Base-by-base conservation (phyloP, 2,888 invertebrate genomes). In the Erebia aethiops region DNA sequence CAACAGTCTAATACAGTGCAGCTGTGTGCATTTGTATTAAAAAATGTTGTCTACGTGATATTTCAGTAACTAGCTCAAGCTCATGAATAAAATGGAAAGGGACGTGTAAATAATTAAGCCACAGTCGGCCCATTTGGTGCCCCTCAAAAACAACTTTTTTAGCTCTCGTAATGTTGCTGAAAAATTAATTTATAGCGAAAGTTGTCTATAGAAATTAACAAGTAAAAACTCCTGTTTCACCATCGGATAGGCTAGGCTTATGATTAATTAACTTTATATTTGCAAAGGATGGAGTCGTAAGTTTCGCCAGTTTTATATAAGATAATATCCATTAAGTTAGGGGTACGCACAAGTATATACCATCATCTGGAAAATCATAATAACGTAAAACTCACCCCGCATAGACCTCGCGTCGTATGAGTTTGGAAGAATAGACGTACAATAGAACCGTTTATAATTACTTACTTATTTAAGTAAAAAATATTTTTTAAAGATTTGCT, bases 121-220 rank as follows among this genome's bases (percentile, higher is more conserved):
- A n/a, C n/a, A n/a, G n/a, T n/a, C n/a, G 73, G 66, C 76, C 77
- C 71, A 77, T 76, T 78, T 74, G 69, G 75, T 72, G 75, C 71
- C 75, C 73, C 75, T 79, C 80, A 80, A 81, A 69, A 65, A 52
- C 41, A 82, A 81, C 78, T 77, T 77, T 79, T 77, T 79, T 75
- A 76, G 75, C 75, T 77, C 81, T 80, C 80, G 76, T 78, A 84
- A 84, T 82, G 85, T 81, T 80, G 81, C 82, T 86, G 81, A 84
- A 85, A 85, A 81, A 83, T 84, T 85, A 86, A 89, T 86, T 83
- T 86, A 84, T 81, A 81, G 84, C 81, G 82, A 78, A 86, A 86
- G 87, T 88, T 87, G 81, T 84, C 82, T 78, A 80, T 79, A 79
- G 78, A 75, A 82, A 83, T 87, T 84, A 84, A 84, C 84, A 84